phyloP scores from a whole-genome alignment of 2,888 invertebrate species.

The Pyrrhia umbra region DNA sequence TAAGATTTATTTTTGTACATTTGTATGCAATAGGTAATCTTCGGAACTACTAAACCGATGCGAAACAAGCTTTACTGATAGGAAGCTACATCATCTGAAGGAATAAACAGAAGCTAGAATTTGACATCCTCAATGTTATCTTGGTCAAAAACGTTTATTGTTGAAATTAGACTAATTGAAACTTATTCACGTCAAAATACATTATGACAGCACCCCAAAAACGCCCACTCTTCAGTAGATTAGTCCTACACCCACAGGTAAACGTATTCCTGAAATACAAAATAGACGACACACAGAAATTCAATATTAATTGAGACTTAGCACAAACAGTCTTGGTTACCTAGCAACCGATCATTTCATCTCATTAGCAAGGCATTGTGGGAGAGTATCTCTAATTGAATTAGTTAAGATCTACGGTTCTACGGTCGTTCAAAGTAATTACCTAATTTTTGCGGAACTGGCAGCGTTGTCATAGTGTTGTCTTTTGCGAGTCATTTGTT shows the following conservation, averaged over 20 bases:
- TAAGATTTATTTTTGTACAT: no score
- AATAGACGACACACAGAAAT: background rate
- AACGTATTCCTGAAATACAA: background rate
- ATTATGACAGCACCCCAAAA: no score
- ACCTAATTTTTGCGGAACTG: background rate
- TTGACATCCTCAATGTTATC: no score
- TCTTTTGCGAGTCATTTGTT: background rate
- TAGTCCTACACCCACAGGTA: background rate
- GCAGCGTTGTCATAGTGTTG: background rate
- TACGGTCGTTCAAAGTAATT: background rate
- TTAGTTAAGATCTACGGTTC: conserved; percentile 56
- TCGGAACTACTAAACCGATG: no score
- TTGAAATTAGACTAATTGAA: no score
- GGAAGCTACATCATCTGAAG: no score
- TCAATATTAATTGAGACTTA: conserved; percentile 6
- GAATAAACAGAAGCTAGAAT: no score
- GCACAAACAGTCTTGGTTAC: conserved; percentile 21
- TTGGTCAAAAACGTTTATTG: no score
- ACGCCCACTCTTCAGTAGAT: background rate
- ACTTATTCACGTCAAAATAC: no score
- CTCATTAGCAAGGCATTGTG: conserved; percentile 5
- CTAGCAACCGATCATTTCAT: conserved; percentile 32
- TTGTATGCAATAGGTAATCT: no score
- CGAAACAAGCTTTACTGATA: no score
- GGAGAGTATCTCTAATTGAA: conserved; percentile 67